A percentile compares a stretch with the other conserved stretches of the same genome.
phyloP scores from a whole-genome alignment of 2,797 vertebrate species.

The Premnoplex brunnescens region DNA sequence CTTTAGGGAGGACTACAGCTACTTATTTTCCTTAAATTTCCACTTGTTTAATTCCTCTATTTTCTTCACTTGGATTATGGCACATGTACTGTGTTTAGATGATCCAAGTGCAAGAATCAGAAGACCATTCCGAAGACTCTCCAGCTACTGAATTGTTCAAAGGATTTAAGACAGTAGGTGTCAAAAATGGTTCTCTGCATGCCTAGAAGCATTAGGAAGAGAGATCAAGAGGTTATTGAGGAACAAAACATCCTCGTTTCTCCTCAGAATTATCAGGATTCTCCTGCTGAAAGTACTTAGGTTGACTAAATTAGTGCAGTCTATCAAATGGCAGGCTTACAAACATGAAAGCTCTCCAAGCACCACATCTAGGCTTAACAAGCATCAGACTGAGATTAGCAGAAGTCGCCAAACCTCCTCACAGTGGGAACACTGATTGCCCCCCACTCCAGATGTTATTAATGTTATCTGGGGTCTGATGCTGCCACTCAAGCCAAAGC shows the following conservation, averaged over 20 bases:
- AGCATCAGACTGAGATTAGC: background rate
- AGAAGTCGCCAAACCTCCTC: background rate
- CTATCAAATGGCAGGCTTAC: background rate
- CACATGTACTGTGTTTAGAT: background rate
- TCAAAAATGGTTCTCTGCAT: background rate
- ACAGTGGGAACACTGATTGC: background rate
- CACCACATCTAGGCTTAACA: background rate
- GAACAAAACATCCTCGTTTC: background rate
- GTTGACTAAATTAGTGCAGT: background rate
- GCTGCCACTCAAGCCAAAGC: background rate
- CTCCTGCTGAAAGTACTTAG: background rate
- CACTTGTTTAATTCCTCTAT: background rate
- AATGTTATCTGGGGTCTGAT: background rate
- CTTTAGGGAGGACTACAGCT: background rate
- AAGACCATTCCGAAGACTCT: background rate
- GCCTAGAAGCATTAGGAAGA: background rate
- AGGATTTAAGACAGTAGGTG: background rate
- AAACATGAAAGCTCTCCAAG: background rate
- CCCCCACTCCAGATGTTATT: constrained; percentile 1
- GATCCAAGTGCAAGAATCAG: background rate
- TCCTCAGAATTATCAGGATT: background rate
- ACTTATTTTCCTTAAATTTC: background rate
- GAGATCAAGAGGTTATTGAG: background rate
- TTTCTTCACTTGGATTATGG: background rate
- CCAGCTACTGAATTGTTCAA: background rate